A percentile compares a stretch with the other conserved stretches of the same genome.
These are phyloP conservation scores for Lutjanus campechanus DNA, from an alignment of 2,797 vertebrate species.

Conservation along the genomic window DNA sequence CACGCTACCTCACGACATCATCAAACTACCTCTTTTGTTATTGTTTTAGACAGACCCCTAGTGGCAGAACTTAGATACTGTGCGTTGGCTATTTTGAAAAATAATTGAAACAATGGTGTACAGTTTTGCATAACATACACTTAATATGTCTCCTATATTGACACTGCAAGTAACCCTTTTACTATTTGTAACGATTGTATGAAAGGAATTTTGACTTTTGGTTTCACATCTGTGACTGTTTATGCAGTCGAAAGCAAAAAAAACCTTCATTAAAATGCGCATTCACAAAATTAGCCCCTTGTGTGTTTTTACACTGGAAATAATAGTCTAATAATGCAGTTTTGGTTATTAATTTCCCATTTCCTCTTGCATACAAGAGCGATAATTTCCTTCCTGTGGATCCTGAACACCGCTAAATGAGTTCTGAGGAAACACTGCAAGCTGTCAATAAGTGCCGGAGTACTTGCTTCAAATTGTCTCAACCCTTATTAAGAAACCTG, in stretches of 20 bases:
- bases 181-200: no score
- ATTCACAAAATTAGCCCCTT: not conserved
- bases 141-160: no score
- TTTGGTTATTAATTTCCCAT: constrained; percentile 11
- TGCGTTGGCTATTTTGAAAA: not conserved
- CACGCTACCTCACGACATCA: no score
- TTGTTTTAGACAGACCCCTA: no score
- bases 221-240: not conserved
- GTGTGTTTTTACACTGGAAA: constrained; percentile 20
- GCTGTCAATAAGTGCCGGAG: constrained; percentile 17
- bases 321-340: constrained; percentile 3
- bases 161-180: no score
- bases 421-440: constrained; percentile 19
- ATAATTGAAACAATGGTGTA: not conserved
- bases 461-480: constrained; percentile 6
- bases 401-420: constrained; percentile 22
- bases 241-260: not conserved
- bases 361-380: constrained; percentile 6
- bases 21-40: no score
- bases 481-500: constrained; percentile 4
- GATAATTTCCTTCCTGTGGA: constrained; percentile 25
- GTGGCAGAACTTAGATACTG: no score
- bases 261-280: not conserved
- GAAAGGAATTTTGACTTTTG: no score
- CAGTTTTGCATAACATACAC: not conserved